These are phyloP conservation scores for Seladonia tumulorum DNA, from an alignment of 2,888 invertebrate species.

Conservation along the genomic window DNA sequence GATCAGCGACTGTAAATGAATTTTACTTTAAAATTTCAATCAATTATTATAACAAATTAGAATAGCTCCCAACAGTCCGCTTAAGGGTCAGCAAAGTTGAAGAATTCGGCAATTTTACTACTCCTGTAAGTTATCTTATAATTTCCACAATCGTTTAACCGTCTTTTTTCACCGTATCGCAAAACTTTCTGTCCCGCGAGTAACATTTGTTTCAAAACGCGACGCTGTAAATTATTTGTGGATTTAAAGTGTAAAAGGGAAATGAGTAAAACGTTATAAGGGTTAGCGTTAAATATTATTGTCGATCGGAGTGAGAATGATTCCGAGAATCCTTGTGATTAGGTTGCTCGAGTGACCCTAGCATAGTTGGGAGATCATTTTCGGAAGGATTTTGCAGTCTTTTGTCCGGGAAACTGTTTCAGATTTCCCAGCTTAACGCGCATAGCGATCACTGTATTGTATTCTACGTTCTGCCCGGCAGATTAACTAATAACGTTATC, in stretches of 20 bases:
- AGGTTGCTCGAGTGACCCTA: background rate
- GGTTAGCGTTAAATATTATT: background rate
- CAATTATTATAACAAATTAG: background rate
- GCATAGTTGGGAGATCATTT: background rate
- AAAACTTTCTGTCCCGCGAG: background rate
- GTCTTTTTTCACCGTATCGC: background rate
- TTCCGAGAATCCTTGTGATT: background rate
- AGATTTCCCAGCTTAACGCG: slow-evolving; percentile 10
- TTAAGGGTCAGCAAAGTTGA: background rate
- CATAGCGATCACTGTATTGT: slow-evolving; percentile 7
- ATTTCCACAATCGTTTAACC: background rate
- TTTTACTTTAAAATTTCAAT: background rate
- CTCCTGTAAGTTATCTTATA: background rate
- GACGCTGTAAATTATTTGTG: background rate
- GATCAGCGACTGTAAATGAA: background rate
- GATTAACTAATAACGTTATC: background rate
- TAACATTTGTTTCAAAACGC: background rate
- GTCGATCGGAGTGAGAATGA: background rate
- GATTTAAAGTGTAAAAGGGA: background rate
- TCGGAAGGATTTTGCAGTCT: background rate
- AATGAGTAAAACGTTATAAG: background rate
- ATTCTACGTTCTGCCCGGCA: background rate
- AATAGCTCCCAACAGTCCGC: background rate
- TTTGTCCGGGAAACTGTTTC: background rate
- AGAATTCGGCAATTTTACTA: background rate